These are phyloP conservation scores for Panopea generosa DNA, from an alignment of 2,888 invertebrate species.

Conservation along the genomic window DNA sequence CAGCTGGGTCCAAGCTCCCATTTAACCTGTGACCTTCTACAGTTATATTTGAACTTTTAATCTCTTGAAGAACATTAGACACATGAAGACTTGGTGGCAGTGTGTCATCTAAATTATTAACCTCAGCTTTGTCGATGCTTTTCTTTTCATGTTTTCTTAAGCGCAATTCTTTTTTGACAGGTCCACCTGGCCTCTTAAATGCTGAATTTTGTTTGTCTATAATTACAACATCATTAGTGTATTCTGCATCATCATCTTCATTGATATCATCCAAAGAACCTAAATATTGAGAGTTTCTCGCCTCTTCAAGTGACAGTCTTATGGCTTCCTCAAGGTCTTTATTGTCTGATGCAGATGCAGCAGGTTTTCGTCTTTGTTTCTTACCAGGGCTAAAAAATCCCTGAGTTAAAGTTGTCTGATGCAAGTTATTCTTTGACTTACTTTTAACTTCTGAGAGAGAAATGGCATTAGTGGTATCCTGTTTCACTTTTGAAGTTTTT, in stretches of 20 bases:
- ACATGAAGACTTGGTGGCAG: constrained; percentile 27
- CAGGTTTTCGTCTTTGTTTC: neutral
- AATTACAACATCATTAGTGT: neutral
- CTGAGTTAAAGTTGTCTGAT: constrained; percentile 70
- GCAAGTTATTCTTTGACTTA: constrained; percentile 26
- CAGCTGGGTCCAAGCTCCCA: constrained; percentile 69
- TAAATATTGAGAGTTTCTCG: no score
- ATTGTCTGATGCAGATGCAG: constrained; percentile 23
- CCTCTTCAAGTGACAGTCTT: constrained; percentile 45
- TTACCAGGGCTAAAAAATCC: constrained; percentile 54
- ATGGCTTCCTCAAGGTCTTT: constrained; percentile 56
- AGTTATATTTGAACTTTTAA: neutral
- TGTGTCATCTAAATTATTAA: constrained; percentile 47
- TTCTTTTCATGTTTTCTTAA: neutral
- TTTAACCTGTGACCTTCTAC: constrained; percentile 40
- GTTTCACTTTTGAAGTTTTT: no score
- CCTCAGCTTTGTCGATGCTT: neutral
- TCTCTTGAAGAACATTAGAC: constrained; percentile 10
- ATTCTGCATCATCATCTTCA: no score
- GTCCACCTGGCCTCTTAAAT: constrained; percentile 23
- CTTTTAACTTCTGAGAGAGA: neutral
- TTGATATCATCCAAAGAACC: no score
- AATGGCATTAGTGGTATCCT: no score
- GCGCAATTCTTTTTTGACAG: neutral
- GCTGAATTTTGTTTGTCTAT: neutral